A percentile compares a stretch with the other conserved stretches of the same genome.
Evolutionary conservation across 35 echinoderm and acorn worm species (phyloP).

Genomic region (Ophiothrix spiculata): DNA sequence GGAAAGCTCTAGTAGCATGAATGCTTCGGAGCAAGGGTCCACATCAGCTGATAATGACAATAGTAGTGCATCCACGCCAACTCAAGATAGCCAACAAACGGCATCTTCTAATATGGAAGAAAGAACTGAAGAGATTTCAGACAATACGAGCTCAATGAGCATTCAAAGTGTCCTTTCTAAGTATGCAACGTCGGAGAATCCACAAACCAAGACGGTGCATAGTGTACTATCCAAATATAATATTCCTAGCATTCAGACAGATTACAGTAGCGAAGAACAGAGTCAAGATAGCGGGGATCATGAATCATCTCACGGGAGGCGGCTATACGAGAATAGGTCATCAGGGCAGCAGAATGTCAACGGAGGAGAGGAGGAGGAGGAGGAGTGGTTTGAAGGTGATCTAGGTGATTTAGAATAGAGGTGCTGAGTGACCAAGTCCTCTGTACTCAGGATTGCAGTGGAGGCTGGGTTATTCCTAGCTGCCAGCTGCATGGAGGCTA

Average conservation of each 20-base stretch:
- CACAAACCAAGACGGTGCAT: not conserved
- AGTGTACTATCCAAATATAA: not conserved
- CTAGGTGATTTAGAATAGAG: not conserved
- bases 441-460: too few species aligned
- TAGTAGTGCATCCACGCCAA: not conserved
- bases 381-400: not conserved
- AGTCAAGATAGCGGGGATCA: not conserved
- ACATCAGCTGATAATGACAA: not conserved
- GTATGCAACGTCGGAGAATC: not conserved
- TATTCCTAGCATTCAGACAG: not conserved
- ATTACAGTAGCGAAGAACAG: not conserved
- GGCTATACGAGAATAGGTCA: not conserved
- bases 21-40: not conserved
- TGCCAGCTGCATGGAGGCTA: too few species aligned
- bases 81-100: conserved; percentile 5
- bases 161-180: conserved; percentile 7
- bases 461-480: too few species aligned
- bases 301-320: not conserved
- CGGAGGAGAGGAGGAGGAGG: not conserved
- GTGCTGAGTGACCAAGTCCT: too few species aligned
- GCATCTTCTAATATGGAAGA: not conserved
- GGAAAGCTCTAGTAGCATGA: not conserved
- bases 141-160: not conserved
- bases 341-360: not conserved
- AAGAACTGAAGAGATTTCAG: conserved; percentile 6